Evolutionary conservation across 2,113 vertebrate genomes (phyloP).

Genomic region (Alexandromys fortis): DNA sequence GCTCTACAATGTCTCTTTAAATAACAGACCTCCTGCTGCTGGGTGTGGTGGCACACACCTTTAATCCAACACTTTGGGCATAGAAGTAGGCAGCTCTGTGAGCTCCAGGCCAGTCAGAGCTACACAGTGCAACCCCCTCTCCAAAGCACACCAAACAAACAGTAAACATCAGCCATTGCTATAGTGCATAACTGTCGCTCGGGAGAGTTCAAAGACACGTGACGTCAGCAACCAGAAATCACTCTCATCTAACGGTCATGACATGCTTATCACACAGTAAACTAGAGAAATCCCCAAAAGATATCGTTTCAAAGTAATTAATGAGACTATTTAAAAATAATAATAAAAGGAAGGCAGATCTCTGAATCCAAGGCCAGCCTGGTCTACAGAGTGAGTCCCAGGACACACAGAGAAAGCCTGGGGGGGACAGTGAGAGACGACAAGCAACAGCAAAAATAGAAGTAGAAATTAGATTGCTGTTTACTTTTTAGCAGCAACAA

Average conservation of each 20-base stretch:
- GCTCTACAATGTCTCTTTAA: not conserved
- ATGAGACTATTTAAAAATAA: not conserved
- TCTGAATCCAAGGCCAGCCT: not conserved
- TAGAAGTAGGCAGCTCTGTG: not conserved
- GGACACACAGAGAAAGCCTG: not conserved
- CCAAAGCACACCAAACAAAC: not conserved
- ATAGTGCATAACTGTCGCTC: not conserved
- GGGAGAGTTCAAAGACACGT: not conserved
- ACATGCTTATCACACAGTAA: constrained; percentile 3
- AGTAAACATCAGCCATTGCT: not conserved
- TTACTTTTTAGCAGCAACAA: constrained; percentile 33
- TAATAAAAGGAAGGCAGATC: not conserved
- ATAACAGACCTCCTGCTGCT: not conserved
- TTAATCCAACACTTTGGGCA: not conserved
- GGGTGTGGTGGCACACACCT: not conserved
- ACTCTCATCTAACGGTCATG: not conserved
- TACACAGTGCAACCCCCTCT: not conserved
- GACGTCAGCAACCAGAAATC: constrained; percentile 38
- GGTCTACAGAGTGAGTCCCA: not conserved
- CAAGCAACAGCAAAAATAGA: constrained; percentile 7
- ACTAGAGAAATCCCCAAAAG: not conserved
- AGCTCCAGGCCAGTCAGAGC: not conserved
- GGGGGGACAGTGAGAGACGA: not conserved
- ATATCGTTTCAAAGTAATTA: not conserved
- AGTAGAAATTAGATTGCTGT: constrained; percentile 19